Percentiles rank a stretch among this genome's conserved stretches.
Evolutionary conservation across 1,140 invertebrate genomes (phyloP).

Genomic region (Conus ventricosus): DNA sequence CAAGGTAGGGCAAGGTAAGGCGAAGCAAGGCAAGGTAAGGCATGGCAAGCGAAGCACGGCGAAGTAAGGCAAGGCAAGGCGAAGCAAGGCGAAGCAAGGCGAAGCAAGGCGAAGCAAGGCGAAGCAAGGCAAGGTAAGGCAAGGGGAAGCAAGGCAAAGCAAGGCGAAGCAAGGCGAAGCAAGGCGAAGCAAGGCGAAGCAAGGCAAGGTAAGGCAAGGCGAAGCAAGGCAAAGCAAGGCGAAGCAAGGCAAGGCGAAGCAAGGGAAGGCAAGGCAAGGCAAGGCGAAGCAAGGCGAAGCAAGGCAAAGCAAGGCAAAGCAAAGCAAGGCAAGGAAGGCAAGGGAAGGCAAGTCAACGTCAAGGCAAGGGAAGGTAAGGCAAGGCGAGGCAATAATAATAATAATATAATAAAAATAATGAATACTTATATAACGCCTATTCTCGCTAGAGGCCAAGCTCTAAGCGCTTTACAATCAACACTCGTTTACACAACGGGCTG

Average conservation of each 20-base stretch:
- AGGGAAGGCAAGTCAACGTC: background rate
- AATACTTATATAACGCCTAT: too few relatives aligned
- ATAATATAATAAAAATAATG: too few relatives aligned
- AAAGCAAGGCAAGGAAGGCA: background rate
- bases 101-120: background rate
- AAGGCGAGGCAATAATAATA: background rate
- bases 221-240: background rate
- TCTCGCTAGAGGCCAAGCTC: too few relatives aligned
- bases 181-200: background rate
- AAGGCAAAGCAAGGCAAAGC: background rate
- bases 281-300: background rate
- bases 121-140: background rate
- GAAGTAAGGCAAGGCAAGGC: background rate
- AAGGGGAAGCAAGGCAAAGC: background rate
- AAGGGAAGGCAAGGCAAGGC: background rate
- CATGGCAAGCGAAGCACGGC: background rate
- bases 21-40: too few relatives aligned
- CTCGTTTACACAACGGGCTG: too few relatives aligned
- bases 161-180: background rate
- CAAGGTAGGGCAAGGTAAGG: too few relatives aligned
- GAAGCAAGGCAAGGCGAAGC: background rate
- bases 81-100: background rate
- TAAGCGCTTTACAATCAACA: too few relatives aligned
- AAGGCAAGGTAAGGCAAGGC: background rate
- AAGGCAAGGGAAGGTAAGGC: background rate